A percentile compares a stretch with the other conserved stretches of the same genome.
These are phyloP conservation scores for Triplophysa rosa DNA, from an alignment of 2,113 vertebrate species.

Conservation along the genomic window DNA sequence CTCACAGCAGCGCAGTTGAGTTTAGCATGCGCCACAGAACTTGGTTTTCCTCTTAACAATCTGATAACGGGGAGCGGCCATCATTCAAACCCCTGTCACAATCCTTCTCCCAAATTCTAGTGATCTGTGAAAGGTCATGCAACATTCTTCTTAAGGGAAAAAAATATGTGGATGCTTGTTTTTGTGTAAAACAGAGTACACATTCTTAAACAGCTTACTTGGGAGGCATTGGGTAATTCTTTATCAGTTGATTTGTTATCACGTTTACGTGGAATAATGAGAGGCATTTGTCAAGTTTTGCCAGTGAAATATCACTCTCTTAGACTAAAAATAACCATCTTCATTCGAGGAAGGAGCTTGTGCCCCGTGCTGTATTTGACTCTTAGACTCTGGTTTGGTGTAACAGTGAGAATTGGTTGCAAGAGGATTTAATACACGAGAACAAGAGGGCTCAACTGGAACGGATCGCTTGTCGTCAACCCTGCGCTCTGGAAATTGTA, in stretches of 20 bases:
- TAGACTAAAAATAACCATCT: conserved; percentile 42
- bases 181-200: not conserved
- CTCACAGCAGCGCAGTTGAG: not conserved
- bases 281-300: not conserved
- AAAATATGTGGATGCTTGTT: not conserved
- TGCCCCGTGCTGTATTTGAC: conserved; percentile 43
- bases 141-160: not conserved
- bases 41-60: conserved; percentile 30
- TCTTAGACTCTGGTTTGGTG: conserved; percentile 46
- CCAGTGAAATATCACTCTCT: conserved; percentile 18
- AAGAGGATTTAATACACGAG: conserved; percentile 52
- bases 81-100: conserved; percentile 27
- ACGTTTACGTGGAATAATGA: conserved; percentile 1
- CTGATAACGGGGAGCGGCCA: conserved; percentile 16
- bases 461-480: conserved; percentile 34
- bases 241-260: conserved; percentile 8
- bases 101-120: conserved; percentile 26
- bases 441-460: conserved; percentile 32
- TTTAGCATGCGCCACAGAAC: conserved; percentile 43
- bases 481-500: conserved; percentile 34
- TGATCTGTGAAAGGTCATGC: not conserved
- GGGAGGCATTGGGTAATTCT: not conserved
- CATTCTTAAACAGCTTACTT: not conserved
- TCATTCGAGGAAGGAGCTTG: conserved; percentile 43
- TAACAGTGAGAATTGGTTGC: conserved; percentile 44